These are phyloP conservation scores for Ianthella basta DNA, from an alignment of 37 sponge, comb jelly and placozoan genomes.

Conservation along the genomic window DNA sequence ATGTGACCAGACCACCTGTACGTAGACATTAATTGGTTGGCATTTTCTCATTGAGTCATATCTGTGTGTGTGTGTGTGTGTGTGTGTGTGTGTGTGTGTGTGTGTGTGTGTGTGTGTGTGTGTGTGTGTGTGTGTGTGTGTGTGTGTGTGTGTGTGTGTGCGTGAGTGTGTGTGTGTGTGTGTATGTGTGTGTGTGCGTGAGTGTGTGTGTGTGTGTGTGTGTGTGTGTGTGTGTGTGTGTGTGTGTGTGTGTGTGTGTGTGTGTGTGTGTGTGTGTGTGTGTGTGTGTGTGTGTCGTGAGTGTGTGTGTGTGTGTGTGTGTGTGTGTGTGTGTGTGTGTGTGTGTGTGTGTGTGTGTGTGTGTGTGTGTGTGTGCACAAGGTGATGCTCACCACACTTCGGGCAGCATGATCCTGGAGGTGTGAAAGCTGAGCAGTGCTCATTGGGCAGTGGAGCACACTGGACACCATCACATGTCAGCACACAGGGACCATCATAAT, in stretches of 20 bases:
- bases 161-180: not conserved
- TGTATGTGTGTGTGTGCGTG: conserved; percentile 19
- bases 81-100: conserved; percentile 25
- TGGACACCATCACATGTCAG: conserved; percentile 30
- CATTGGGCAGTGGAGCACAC: conserved; percentile 49
- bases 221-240: conserved; percentile 36
- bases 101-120: conserved; percentile 24
- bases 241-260: conserved; percentile 11
- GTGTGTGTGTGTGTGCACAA: not conserved
- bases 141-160: not conserved
- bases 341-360: conserved; percentile 24
- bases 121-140: not conserved
- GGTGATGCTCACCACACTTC: conserved; percentile 55
- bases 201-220: not conserved
- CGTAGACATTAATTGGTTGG: too few relatives aligned
- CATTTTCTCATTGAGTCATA: too few relatives aligned
- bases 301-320: not conserved
- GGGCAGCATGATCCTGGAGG: conserved; percentile 68
- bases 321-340: conserved; percentile 19
- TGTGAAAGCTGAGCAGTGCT: conserved; percentile 26
- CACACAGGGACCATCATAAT: conserved; percentile 55
- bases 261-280: conserved; percentile 24
- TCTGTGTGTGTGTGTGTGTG: conserved; percentile 11
- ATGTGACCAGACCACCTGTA: conserved; percentile 7
- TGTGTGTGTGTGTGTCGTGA: not conserved